Percentiles rank a stretch among this genome's conserved stretches.
These are phyloP conservation scores for Saguinus imperator DNA, from an alignment of 2,113 vertebrate species.

Conservation along the genomic window DNA sequence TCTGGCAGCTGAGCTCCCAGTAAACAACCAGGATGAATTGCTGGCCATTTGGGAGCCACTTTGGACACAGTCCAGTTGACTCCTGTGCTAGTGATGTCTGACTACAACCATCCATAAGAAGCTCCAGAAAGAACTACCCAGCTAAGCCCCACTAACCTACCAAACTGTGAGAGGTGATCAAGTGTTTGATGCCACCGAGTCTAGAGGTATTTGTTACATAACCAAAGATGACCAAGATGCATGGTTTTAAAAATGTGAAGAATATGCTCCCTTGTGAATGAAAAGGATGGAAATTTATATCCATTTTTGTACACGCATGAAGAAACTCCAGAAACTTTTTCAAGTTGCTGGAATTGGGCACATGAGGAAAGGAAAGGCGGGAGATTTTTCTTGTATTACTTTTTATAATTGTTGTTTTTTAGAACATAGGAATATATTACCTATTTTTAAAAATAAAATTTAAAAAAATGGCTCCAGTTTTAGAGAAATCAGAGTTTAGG, in stretches of 20 bases:
- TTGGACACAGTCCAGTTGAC: not conserved
- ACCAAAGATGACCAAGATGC: not conserved
- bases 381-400: not conserved
- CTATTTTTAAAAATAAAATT: not conserved
- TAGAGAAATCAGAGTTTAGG: not conserved
- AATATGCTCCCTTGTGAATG: not conserved
- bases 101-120: not conserved
- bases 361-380: not conserved
- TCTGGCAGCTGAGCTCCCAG: not conserved
- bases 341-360: not conserved
- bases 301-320: not conserved
- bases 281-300: not conserved
- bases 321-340: constrained; percentile 23
- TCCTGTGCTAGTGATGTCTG: not conserved
- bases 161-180: not conserved
- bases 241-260: not conserved
- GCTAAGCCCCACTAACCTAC: not conserved
- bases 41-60: not conserved
- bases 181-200: not conserved
- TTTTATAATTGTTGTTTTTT: not conserved
- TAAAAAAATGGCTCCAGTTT: not conserved
- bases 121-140: not conserved
- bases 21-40: not conserved
- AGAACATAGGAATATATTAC: not conserved
- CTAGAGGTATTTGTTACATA: not conserved